Conservation (phyloP, 1,140 invertebrate genomes). For the Mylabris phalerata region DNA sequence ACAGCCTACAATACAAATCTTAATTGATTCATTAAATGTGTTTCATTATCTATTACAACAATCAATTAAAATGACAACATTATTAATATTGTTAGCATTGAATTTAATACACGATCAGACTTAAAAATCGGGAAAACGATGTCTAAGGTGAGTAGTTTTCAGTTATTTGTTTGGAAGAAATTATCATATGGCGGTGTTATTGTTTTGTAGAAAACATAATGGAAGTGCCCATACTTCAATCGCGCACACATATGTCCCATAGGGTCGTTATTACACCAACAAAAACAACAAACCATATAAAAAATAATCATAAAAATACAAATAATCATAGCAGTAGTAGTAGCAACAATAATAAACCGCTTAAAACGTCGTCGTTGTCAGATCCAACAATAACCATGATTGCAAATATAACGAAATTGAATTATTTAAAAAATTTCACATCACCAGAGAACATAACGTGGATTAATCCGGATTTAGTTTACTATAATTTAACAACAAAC, state of each 20-base stretch:
- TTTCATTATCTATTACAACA: not conserved
- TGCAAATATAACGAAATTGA: not conserved
- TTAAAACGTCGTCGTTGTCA: no score
- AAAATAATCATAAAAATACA: not conserved
- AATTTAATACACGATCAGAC: no score
- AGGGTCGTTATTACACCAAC: constrained; percentile 24
- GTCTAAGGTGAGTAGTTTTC: not conserved
- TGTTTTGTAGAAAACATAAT: constrained; percentile 33
- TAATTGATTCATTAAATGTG: not conserved
- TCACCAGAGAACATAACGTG: constrained; percentile 20
- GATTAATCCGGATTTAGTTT: constrained; percentile 32
- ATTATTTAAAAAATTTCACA: constrained; percentile 1
- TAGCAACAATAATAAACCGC: not conserved
- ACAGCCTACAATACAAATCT: not conserved
- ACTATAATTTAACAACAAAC: constrained; percentile 31
- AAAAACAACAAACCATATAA: constrained; percentile 3
- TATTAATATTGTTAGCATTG: not conserved
- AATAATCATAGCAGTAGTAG: not conserved
- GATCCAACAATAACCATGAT: constrained; percentile 10
- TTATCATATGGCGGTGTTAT: no score
- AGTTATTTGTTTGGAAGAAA: no score
- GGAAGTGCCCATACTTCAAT: constrained; percentile 41
- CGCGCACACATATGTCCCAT: constrained; percentile 32
- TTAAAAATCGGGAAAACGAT: not conserved
- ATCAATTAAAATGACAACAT: not conserved